Base-by-base conservation (phyloP, 2,888 invertebrate species). In the Athalia rosae region DNA sequence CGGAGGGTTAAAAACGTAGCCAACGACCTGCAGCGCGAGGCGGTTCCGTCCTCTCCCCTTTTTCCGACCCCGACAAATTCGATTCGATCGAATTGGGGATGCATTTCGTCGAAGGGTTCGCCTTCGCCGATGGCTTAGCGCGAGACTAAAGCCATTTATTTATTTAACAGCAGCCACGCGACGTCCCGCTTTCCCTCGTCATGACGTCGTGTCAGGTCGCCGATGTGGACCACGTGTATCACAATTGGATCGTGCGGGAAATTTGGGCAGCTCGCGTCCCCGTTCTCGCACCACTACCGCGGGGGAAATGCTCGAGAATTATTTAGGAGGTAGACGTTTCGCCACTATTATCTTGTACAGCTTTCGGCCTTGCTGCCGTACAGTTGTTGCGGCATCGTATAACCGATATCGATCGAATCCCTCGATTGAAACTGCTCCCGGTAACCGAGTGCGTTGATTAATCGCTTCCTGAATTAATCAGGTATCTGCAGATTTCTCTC, bases 391-490 rank as follows among this genome's bases (percentile, higher is more conserved):
- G 43, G 45, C 28, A 71, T 13, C 58, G 43, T 48, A 8, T 1
- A 8, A 71, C 45, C 47, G 58, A 71, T 56, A 71, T 71, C 71
- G 71, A 71, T 58, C 11, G 71, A 28, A n/a, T 43, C 6, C 13
- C 45, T 43, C 45, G 71, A 71, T 71, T 56, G 71, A 45, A 71
- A 71, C 71, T 56, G 58, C 13, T 58, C 71, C 6, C 45, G 71
- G 71, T 58, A 58, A 56, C 71, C 71, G 58, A 58, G 45, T 43
- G 13, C 56, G 45, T 13, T 71, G 71, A 71, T 71, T 71, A 71
- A 71, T 71, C 58, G 58, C 56, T 71, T 71, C 45, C 15, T 71
- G 71, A 43, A 71, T 58, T 71, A 71, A 71, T 71, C 43, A 45
- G 58, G 56, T 58, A 7, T 58, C 13, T 53, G 53, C 61, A 58